Percentiles rank a stretch among this genome's conserved stretches.
phyloP scores from a whole-genome alignment of 2,113 vertebrate genomes.

The Callopanchax toddi region DNA sequence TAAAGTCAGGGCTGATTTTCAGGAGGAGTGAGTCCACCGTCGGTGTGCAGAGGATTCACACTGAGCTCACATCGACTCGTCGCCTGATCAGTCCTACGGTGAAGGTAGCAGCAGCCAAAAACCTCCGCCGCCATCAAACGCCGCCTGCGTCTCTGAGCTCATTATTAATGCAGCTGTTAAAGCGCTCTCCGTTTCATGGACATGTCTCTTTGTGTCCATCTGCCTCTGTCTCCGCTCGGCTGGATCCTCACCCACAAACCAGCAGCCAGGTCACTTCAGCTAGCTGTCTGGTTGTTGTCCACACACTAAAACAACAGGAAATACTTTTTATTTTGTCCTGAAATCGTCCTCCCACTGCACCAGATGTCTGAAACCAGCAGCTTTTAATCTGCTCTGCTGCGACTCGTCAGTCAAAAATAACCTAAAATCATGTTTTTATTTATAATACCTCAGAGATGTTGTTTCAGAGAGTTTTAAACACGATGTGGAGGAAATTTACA shows the following conservation, averaged over 20 bases:
- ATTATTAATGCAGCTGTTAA: conserved; percentile 9
- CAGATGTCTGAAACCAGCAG: background rate
- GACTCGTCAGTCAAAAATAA: no score
- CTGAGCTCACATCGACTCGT: background rate
- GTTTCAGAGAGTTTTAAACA: no score
- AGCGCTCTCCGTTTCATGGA: conserved; percentile 1
- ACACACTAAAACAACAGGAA: background rate
- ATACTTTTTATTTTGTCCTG: background rate
- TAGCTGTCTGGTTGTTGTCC: no score
- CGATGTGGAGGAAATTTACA: no score
- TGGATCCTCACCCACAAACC: background rate
- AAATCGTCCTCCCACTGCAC: background rate
- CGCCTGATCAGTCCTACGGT: background rate
- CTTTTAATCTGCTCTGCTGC: background rate
- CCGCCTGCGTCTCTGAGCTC: conserved; percentile 3
- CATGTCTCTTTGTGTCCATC: background rate
- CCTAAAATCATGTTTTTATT: no score
- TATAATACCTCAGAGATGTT: no score
- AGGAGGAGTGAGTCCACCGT: background rate
- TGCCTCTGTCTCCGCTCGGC: background rate
- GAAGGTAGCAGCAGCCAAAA: background rate
- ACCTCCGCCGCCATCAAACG: background rate
- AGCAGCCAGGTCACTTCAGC: background rate
- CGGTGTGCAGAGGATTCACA: background rate
- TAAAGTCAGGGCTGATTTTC: background rate